These are phyloP conservation scores for Trissolcus brochymenae DNA, from an alignment of 2,888 invertebrate species.

Conservation along the genomic window DNA sequence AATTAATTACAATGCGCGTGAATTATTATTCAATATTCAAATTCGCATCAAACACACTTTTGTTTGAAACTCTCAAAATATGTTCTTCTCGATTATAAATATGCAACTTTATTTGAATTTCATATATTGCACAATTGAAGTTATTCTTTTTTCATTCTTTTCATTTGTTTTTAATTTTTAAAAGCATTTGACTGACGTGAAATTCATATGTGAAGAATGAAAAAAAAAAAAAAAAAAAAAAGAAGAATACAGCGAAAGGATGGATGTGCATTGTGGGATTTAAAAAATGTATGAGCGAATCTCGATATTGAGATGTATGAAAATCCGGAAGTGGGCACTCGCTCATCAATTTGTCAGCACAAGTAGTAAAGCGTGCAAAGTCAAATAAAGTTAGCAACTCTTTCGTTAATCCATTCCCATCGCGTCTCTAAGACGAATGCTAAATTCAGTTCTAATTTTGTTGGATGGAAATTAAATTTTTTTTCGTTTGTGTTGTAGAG, in stretches of 20 bases:
- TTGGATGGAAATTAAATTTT: no score
- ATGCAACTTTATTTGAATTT: no score
- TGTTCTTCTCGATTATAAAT: no score
- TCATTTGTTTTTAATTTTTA: no score
- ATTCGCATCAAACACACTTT: no score
- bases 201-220: no score
- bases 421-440: slow-evolving; percentile 23
- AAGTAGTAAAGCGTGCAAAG: slow-evolving; percentile 55
- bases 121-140: no score
- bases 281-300: background rate
- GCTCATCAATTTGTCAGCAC: slow-evolving; percentile 61
- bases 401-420: slow-evolving; percentile 48
- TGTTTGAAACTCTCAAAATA: no score
- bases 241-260: background rate
- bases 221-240: background rate
- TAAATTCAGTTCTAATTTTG: background rate
- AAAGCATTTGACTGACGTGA: no score
- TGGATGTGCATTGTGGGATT: background rate
- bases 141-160: no score
- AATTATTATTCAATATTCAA: background rate
- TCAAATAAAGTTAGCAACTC: slow-evolving; percentile 51
- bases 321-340: slow-evolving; percentile 55
- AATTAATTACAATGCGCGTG: background rate
- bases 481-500: no score
- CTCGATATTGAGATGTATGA: slow-evolving; percentile 17